Evolutionary conservation across 1,140 invertebrate species (phyloP), one percentile per base, ranked within the genome.

Genomic region (Drosophila albomicans): DNA sequence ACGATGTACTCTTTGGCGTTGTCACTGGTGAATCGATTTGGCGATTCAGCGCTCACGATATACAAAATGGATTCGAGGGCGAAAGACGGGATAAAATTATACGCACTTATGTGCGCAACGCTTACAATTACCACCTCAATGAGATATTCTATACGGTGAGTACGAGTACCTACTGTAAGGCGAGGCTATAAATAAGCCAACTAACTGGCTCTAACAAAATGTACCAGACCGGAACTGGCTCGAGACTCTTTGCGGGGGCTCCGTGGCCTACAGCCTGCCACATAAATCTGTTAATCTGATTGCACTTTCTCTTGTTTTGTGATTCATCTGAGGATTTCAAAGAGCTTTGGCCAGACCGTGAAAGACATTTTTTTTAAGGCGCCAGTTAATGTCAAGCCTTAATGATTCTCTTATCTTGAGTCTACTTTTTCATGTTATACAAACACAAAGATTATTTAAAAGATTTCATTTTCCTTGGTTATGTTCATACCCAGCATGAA

Each of bases 81-180:
- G 96, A 97, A 66, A 94, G 97, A 67, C 95, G 98, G 67, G 97
- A 98, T 91, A 96, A 96, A 92, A 98, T 99, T 82, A 95, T 99
- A 78, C 94, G 98, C 76, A 99, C 98, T 6, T 97, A 99, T 89
- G 96, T 98, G 11, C 94, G 98, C 57, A 99, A 99, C 93, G 95
- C 98, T 32, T 99, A 98, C 93, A 96, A 95, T 65, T 99, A 97
- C 93, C 98, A 99, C 93, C 94, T 99, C 74, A 98, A 98, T 82
- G 98, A 99, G 93, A 99, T 99, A 92, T 98, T 98, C 93, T 98
- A 98, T 86, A 99, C 98, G 43, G 96, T 96, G 72, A 93, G 93
- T 92, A 38, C 1, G 20, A 25, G 20, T 25, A 25, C 20, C 20
- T 25, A 25, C 28, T 38, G 10, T 10, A 38, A 54, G 0, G 13